Base-by-base conservation (phyloP, 1,140 invertebrate species). In the Colletes latitarsis region DNA sequence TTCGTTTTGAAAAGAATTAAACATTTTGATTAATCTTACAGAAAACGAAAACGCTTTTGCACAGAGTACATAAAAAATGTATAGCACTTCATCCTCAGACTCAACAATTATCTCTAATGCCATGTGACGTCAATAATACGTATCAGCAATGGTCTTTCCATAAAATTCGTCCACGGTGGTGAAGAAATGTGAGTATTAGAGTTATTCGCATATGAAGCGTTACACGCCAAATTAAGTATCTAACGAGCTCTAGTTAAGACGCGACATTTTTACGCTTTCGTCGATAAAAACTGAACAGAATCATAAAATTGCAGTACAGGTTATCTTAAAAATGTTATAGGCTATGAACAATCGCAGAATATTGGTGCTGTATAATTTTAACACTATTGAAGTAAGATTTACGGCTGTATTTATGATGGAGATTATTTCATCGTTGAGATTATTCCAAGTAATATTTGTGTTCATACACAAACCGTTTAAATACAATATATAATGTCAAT, bases 101-200 rank as follows among this genome's bases (percentile, higher is more conserved):
- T n/a, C 95, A 95, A 76, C 96, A 96, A 68, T 90, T 98, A 12
- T 96, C 96, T 17, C 91, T 98, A 63, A 95, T 96, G 85, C 96
- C 96, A 1, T 98, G 98, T 92, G 97, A 98, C 92, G 92, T 95
- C 41, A 96, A 97, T 84, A 98, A 98, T 91, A 96, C 96, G 53
- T 98, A 97, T 93, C 97, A 98, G 86, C 96, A 98, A 89, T 98
- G 97, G 97, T 95, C 94, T 57, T 98, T 98, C 90, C 95, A 96
- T 88, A 95, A 96, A 90, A 95, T 97, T 71, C 95, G 95, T 79
- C 96, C 97, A 1, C 95, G 95, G 66, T 97, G 95, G 95, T 95
- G 93, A 95, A 86, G 60, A 46, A 57, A 66, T 6, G 69, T 73
- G 71, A 73, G 77, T 78, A 78, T n/a, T 41, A 17, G 60, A 52